Percentiles rank a stretch among this genome's conserved stretches.
Conservation (phyloP, 2,113 vertebrate genomes). For the Opisthocomus hoazin region DNA sequence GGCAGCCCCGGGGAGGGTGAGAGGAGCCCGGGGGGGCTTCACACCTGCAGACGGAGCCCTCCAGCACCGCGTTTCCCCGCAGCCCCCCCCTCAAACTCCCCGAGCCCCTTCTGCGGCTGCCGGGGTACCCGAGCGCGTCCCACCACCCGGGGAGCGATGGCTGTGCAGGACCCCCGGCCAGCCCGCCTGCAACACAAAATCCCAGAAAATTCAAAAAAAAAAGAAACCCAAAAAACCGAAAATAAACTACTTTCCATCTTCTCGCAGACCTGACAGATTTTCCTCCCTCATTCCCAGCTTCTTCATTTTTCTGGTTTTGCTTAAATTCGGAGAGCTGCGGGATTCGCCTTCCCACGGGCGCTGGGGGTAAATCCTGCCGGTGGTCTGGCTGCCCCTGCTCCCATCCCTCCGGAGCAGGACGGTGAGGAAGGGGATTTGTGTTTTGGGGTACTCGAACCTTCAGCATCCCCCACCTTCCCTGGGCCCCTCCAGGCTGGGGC, state of each 20-base stretch:
- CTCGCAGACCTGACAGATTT: accelerated
- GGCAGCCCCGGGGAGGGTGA: background rate
- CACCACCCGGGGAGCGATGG: accelerated
- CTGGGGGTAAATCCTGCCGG: background rate
- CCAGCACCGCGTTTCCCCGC: background rate
- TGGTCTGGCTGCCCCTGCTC: accelerated
- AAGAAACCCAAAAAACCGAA: background rate
- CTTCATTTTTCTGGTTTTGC: background rate
- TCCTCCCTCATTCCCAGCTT: background rate
- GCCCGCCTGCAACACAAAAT: accelerated
- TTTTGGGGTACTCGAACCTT: background rate
- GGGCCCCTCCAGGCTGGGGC: background rate
- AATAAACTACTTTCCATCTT: background rate
- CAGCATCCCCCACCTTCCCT: accelerated
- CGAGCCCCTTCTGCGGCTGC: background rate
- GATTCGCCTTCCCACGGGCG: background rate
- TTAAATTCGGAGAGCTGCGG: background rate
- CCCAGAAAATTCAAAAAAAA: no score
- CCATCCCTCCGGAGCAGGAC: background rate
- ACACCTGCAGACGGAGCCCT: background rate
- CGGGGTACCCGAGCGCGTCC: accelerated
- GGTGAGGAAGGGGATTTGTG: background rate
- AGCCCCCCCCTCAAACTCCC: background rate
- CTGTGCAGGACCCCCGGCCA: accelerated
- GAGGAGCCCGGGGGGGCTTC: background rate